phyloP scores from a whole-genome alignment of 2,113 vertebrate genomes.

The Heteronetta atricapilla region DNA sequence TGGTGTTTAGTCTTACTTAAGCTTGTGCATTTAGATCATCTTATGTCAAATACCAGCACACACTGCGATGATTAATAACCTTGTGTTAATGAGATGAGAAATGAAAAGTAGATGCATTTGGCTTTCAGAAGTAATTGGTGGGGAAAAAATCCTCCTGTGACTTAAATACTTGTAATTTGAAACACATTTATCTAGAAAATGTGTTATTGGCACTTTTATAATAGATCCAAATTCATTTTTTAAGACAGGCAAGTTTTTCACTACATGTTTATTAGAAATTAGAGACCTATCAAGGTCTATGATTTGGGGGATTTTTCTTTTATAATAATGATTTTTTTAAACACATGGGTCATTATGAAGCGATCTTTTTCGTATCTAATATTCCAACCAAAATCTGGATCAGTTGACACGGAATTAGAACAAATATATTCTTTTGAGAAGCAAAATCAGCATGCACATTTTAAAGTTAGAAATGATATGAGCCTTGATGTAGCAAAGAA shows the following conservation, averaged over 20 bases:
- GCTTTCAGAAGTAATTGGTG: slow-evolving; percentile 63
- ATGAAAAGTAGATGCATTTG: slow-evolving; percentile 66
- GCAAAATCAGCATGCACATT: not conserved
- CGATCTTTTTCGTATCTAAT: not conserved
- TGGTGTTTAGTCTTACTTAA: slow-evolving; percentile 13
- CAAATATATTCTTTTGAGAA: slow-evolving; percentile 38
- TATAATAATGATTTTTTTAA: not conserved
- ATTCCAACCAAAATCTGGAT: slow-evolving; percentile 42
- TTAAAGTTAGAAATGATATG: not conserved
- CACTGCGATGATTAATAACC: slow-evolving; percentile 46
- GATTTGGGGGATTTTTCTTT: not conserved
- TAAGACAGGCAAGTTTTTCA: slow-evolving; percentile 22
- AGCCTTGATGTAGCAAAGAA: not conserved
- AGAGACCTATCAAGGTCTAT: not conserved
- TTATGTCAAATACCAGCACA: slow-evolving; percentile 38
- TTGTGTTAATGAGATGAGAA: slow-evolving; percentile 64
- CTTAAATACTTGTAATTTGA: slow-evolving; percentile 51
- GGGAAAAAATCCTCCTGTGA: slow-evolving; percentile 56
- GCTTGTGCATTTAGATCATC: slow-evolving; percentile 15
- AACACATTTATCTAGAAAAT: slow-evolving; percentile 54
- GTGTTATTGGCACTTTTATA: slow-evolving; percentile 57
- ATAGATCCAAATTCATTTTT: slow-evolving; percentile 50
- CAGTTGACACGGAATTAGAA: slow-evolving; percentile 53
- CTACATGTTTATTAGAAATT: slow-evolving; percentile 57
- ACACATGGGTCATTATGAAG: not conserved